Evolutionary conservation across 2,113 vertebrate species (phyloP).

Genomic region (Sapajus apella): DNA sequence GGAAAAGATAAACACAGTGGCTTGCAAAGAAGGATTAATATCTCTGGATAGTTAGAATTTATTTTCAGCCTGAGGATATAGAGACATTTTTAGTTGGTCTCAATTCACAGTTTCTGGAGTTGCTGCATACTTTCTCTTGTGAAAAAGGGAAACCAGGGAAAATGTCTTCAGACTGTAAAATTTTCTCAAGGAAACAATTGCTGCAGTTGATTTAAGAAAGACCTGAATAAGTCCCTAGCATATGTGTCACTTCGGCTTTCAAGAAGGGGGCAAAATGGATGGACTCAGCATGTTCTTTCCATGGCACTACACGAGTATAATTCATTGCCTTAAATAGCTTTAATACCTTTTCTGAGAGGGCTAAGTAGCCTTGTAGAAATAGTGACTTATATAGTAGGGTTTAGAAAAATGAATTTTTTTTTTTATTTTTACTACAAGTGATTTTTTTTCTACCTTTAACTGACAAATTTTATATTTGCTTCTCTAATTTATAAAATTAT

Average conservation of each 20-base stretch:
- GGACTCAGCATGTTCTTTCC: neutral
- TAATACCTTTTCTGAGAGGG: neutral
- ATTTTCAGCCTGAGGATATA: neutral
- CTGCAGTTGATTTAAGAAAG: neutral
- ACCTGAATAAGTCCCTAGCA: neutral
- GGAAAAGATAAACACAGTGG: constrained; percentile 37
- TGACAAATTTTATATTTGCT: neutral
- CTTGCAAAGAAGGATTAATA: constrained; percentile 32
- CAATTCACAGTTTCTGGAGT: neutral
- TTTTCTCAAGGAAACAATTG: constrained; percentile 2
- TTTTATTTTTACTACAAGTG: neutral
- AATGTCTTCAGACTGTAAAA: neutral
- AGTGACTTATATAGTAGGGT: neutral
- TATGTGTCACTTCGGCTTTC: neutral
- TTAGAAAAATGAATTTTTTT: neutral
- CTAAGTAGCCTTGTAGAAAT: neutral
- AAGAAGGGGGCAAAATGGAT: neutral
- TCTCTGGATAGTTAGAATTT: neutral
- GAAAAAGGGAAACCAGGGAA: neutral
- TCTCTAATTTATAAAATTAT: neutral
- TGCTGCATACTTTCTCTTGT: neutral
- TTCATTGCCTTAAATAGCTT: neutral
- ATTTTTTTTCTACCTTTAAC: neutral
- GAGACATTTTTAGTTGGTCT: neutral
- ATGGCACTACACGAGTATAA: neutral